phyloP scores from a whole-genome alignment of 2,113 vertebrate genomes.

The Chascanopsetta lugubris region DNA sequence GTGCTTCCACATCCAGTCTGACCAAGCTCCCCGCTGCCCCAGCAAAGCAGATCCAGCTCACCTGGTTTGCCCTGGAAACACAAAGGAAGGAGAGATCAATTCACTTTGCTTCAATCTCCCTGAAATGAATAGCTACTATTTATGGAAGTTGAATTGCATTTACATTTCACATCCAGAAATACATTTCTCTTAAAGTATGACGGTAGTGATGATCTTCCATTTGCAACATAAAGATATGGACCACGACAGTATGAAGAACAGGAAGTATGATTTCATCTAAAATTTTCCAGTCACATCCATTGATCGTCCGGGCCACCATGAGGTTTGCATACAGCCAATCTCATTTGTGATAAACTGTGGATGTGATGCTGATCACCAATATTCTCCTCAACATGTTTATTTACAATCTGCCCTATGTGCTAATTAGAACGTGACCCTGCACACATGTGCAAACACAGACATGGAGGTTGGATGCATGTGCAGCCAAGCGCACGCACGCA shows the following conservation, averaged over 20 bases:
- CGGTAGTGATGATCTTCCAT: background rate
- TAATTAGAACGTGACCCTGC: slow-evolving; percentile 87
- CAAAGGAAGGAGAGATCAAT: background rate
- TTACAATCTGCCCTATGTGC: slow-evolving; percentile 83
- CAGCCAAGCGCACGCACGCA: slow-evolving; percentile 28
- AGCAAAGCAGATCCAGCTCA: slow-evolving; percentile 55
- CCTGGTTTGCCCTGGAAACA: slow-evolving; percentile 18
- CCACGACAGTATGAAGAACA: background rate
- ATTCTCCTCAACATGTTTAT: slow-evolving; percentile 74
- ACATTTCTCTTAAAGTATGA: background rate
- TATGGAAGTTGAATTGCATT: no score
- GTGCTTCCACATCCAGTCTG: slow-evolving; percentile 41
- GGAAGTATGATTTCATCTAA: background rate
- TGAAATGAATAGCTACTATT: no score
- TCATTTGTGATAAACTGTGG: slow-evolving; percentile 58
- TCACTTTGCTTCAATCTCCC: background rate
- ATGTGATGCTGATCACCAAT: slow-evolving; percentile 58
- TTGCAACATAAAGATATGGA: background rate
- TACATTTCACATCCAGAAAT: background rate
- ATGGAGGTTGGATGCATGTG: slow-evolving; percentile 13
- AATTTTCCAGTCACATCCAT: slow-evolving; percentile 2
- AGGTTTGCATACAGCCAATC: slow-evolving; percentile 32
- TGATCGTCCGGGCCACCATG: slow-evolving; percentile 3
- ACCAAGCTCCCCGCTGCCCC: slow-evolving; percentile 56
- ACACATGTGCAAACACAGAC: slow-evolving; percentile 35